These are phyloP conservation scores for Gambelia wislizenii DNA, from an alignment of 2,797 vertebrate species.

Conservation along the genomic window DNA sequence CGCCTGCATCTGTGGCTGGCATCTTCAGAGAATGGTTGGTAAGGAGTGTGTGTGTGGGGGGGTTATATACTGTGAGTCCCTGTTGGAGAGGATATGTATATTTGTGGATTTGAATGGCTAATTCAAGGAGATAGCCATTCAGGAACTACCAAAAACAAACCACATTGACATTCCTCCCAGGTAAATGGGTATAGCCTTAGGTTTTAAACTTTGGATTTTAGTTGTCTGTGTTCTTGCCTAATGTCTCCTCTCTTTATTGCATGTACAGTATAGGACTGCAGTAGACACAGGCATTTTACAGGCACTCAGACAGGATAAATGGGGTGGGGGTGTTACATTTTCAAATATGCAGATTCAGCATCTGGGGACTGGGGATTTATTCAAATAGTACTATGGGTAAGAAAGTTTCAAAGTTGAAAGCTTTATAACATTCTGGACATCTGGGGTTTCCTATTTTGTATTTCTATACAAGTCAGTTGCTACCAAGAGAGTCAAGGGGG, in stretches of 20 bases:
- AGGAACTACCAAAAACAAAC: too few species aligned
- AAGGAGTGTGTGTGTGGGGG: too few species aligned
- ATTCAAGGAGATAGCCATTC: too few species aligned
- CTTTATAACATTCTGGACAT: not conserved
- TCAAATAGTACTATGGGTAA: not conserved
- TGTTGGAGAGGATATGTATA: too few species aligned
- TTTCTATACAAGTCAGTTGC: not conserved
- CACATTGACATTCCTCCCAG: not conserved
- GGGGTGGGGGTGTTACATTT: not conserved
- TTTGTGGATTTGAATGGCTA: too few species aligned
- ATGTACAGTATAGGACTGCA: not conserved
- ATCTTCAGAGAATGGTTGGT: too few species aligned
- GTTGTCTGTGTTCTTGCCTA: not conserved
- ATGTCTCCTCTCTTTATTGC: not conserved
- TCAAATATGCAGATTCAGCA: not conserved
- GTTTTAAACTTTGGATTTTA: not conserved
- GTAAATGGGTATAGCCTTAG: not conserved
- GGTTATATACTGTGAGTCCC: too few species aligned
- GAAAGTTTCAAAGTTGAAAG: constrained; percentile 21
- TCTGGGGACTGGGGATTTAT: constrained; percentile 19
- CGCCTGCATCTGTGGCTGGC: too few species aligned
- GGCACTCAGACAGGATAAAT: constrained; percentile 4
- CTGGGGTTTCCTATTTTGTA: not conserved
- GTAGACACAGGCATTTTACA: fast-evolving
- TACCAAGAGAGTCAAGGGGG: not conserved